A percentile compares a stretch with the other conserved stretches of the same genome.
Evolutionary conservation across 2,113 vertebrate species (phyloP).

Genomic region (Xerus inauris): DNA sequence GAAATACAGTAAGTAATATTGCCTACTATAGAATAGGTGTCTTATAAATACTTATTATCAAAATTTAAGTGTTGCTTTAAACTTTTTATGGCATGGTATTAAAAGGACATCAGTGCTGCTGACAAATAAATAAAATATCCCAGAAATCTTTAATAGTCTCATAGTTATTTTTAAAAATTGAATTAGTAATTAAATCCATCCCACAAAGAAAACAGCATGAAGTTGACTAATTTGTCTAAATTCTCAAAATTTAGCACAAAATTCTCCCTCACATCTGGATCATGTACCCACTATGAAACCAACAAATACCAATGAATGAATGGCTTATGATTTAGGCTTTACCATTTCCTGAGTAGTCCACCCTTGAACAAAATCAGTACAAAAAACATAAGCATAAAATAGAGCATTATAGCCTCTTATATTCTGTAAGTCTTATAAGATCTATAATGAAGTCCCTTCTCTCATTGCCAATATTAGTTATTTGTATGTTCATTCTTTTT

Average conservation of each 20-base stretch:
- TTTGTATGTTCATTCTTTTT: neutral
- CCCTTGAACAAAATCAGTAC: neutral
- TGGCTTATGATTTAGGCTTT: neutral
- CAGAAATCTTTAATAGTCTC: neutral
- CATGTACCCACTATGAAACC: neutral
- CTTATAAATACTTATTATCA: conserved; percentile 23
- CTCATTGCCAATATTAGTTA: neutral
- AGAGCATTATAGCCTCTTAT: neutral
- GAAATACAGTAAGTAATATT: neutral
- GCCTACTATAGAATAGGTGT: neutral
- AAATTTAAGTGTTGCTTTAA: neutral
- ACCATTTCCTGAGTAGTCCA: neutral
- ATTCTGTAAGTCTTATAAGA: neutral
- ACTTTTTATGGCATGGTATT: neutral
- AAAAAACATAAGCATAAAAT: neutral
- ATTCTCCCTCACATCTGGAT: neutral
- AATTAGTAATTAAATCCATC: neutral
- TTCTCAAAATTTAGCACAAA: conserved; percentile 32
- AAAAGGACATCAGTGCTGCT: neutral
- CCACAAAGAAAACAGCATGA: neutral
- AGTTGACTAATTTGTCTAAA: neutral
- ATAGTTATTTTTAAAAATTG: neutral
- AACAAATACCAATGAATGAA: neutral
- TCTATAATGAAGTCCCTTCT: neutral
- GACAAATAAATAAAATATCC: neutral